phyloP scores from a whole-genome alignment of 2,113 vertebrate genomes.

The Prinia subflava region DNA sequence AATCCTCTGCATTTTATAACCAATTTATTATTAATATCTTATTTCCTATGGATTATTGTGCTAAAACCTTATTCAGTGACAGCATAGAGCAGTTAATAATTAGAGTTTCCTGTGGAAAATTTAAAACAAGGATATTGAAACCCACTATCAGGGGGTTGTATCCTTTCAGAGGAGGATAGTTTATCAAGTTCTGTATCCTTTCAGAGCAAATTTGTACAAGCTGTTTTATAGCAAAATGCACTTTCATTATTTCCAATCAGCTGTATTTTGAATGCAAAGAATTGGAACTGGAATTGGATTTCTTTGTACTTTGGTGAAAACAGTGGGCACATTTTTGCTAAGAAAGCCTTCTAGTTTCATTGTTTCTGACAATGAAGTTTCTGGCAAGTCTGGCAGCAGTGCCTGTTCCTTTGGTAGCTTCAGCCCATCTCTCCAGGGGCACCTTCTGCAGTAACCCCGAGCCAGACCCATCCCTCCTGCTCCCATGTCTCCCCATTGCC shows the following conservation, averaged over 20 bases:
- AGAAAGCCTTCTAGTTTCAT: not conserved
- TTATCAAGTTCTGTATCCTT: not conserved
- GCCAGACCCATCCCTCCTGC: not conserved
- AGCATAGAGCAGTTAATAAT: slow-evolving; percentile 31
- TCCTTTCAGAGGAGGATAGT: not conserved
- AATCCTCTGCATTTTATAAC: not conserved
- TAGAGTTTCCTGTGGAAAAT: not conserved
- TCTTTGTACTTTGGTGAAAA: not conserved
- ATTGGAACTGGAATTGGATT: not conserved
- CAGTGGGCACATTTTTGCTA: not conserved
- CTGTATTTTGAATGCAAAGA: not conserved
- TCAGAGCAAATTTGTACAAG: not conserved
- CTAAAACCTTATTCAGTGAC: not conserved
- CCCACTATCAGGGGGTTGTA: not conserved
- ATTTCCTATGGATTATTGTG: not conserved
- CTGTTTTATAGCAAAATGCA: not conserved
- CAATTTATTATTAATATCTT: not conserved
- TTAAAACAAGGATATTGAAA: not conserved
- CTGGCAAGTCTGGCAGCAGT: not conserved
- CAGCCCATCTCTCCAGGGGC: not conserved
- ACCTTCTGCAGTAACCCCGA: not conserved
- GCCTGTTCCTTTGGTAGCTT: not conserved
- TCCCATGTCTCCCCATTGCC: not conserved
- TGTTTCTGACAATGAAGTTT: not conserved
- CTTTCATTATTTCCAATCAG: not conserved